Evolutionary conservation across 2,113 vertebrate genomes (phyloP), one percentile per base, ranked within the genome.

Genomic region (Alaudala cheleensis): DNA sequence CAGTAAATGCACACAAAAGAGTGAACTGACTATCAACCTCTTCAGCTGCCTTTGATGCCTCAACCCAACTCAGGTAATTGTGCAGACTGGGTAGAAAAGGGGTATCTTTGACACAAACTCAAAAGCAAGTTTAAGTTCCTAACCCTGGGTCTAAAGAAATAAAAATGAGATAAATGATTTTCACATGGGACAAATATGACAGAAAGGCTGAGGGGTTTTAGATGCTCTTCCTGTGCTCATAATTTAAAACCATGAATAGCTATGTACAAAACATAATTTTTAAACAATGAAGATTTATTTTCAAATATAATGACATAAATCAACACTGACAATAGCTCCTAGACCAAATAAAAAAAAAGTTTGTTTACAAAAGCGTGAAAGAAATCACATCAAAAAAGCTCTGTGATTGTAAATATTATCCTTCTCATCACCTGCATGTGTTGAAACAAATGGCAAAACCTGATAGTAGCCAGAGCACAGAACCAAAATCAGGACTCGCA

Each of bases 371-470:
- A 92, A 85, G 28, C 31, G 80, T 72, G 53, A 90, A 82, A 91
- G 19, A 67, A 90, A 91, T 58, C 21, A 24, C 37, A 69, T 37
- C 31, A 64, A 69, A 84, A 86, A 74, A 65, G 28, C 49, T 72
- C 49, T 66, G 39, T 0, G 1, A 42, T 53, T 58, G 74, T 60
- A 81, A 94, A 90, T 33, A 37, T 71, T 67, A 89, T n/a, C 29
- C 22, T 49, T 62, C 69, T 81, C 58, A 65, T 42, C 74, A 94
- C n/a, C 66, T 62, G 54, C 71, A 65, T 29, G n/a, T 78, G 79
- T 88, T 61, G 51, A 93, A 97, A 93, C 33, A 92, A 92, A 87
- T 65, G 44, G 66, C 64, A 88, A 82, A 94, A 80, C 14, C 21
- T 54, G 33, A 62, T 1, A 85, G 60, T 10, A 42, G 76, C 21